Conservation (phyloP, 2,888 invertebrate genomes). For the Diplolepis rosae region DNA sequence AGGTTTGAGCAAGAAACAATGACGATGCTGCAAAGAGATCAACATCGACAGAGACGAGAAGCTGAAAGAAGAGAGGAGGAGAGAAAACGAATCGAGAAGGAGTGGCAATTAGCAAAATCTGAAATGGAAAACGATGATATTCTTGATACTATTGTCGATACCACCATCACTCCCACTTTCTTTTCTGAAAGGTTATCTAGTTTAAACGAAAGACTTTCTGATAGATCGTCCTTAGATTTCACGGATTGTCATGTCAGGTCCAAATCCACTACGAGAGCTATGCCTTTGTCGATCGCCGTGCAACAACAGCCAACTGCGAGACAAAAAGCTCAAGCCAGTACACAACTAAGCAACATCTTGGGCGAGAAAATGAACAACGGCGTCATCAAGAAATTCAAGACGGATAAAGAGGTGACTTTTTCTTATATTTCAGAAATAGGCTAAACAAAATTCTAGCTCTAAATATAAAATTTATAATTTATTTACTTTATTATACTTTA, state of each 20-base stretch:
- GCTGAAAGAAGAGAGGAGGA: constrained; percentile 75
- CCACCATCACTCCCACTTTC: constrained; percentile 58
- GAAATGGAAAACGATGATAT: constrained; percentile 76
- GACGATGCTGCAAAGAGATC: constrained; percentile 78
- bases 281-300: constrained; percentile 62
- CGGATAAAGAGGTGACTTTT: constrained; percentile 68
- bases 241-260: constrained; percentile 53
- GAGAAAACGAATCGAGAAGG: constrained; percentile 74
- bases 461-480: neutral
- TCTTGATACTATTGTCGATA: constrained; percentile 74
- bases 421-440: neutral
- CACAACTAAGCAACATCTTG: constrained; percentile 55
- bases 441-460: constrained; percentile 5
- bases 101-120: constrained; percentile 75
- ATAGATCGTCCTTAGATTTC: constrained; percentile 48
- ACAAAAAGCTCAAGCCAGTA: constrained; percentile 60
- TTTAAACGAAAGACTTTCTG: constrained; percentile 56
- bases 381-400: constrained; percentile 73
- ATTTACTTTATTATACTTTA: neutral
- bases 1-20: constrained; percentile 86
- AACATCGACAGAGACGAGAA: constrained; percentile 65
- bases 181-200: constrained; percentile 56
- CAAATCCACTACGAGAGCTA: constrained; percentile 54
- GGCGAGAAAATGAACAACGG: constrained; percentile 66
- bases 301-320: constrained; percentile 61